Percentiles rank a stretch among this genome's conserved stretches.
These are phyloP conservation scores for Drymodes brunneopygia DNA, from an alignment of 2,113 vertebrate genomes.

Conservation along the genomic window DNA sequence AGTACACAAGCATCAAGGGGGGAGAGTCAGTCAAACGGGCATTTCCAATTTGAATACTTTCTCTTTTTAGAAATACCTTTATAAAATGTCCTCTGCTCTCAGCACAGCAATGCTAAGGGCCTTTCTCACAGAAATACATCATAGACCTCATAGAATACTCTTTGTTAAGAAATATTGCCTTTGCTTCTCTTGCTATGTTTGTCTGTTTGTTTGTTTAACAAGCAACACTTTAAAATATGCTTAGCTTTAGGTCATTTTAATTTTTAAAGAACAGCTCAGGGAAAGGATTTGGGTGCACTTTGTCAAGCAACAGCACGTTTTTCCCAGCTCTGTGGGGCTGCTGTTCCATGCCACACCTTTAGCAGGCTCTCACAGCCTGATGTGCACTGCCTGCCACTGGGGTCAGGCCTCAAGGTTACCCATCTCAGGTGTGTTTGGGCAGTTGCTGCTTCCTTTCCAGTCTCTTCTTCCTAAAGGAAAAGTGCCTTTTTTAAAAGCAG, in stretches of 20 bases:
- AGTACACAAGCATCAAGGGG: background rate
- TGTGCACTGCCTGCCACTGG: background rate
- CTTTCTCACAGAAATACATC: background rate
- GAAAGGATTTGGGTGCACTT: background rate
- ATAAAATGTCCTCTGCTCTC: background rate
- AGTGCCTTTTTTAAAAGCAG: background rate
- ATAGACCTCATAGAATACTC: background rate
- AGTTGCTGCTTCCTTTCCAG: background rate
- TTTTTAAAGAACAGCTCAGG: background rate
- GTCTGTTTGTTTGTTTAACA: background rate
- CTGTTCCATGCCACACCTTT: background rate
- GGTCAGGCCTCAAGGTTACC: background rate
- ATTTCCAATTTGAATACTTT: background rate
- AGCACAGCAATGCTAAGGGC: background rate
- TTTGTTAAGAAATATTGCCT: background rate
- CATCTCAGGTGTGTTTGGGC: background rate
- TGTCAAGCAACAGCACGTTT: background rate
- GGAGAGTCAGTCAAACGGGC: background rate
- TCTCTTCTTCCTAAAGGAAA: background rate
- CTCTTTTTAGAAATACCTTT: background rate
- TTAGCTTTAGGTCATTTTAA: background rate
- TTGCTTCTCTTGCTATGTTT: background rate
- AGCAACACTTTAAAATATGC: background rate
- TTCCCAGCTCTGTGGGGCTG: background rate
- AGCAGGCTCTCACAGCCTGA: background rate